A percentile compares a stretch with the other conserved stretches of the same genome.
Conservation (phyloP, 2,797 vertebrate species). For the Alauda arvensis region DNA sequence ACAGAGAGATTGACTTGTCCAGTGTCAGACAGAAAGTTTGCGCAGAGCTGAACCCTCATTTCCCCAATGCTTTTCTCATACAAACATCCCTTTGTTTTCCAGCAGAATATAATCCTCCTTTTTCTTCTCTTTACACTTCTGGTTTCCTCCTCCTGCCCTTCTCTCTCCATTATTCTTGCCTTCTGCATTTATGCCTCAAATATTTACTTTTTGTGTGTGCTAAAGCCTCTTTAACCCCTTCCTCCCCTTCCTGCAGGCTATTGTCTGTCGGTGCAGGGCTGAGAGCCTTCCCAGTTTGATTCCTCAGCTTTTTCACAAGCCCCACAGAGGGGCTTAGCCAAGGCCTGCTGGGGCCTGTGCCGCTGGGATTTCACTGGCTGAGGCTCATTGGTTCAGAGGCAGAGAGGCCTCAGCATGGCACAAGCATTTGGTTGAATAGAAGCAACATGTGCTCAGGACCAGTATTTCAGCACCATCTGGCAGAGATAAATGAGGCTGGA, state of each 20-base stretch:
- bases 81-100: slow-evolving; percentile 41
- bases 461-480: slow-evolving; percentile 56
- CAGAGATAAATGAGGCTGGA: slow-evolving; percentile 49
- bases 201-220: slow-evolving; percentile 23
- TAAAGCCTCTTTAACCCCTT: slow-evolving; percentile 39
- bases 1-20: slow-evolving; percentile 41
- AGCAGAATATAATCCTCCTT: slow-evolving; percentile 25
- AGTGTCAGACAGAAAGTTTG: slow-evolving; percentile 42
- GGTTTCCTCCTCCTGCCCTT: slow-evolving; percentile 7
- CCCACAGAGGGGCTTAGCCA: background rate
- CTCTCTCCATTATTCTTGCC: slow-evolving; percentile 25
- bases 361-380: background rate
- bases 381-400: slow-evolving; percentile 22
- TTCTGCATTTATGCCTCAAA: slow-evolving; percentile 21
- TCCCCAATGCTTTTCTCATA: slow-evolving; percentile 14
- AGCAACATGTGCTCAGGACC: slow-evolving; percentile 25
- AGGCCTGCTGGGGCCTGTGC: background rate
- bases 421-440: slow-evolving; percentile 39
- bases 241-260: background rate
- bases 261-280: background rate
- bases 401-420: slow-evolving; percentile 37
- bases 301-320: background rate
- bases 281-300: background rate
- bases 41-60: slow-evolving; percentile 1
- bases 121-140: slow-evolving; percentile 37